Percentiles rank a stretch among this genome's conserved stretches.
phyloP scores from a whole-genome alignment of 2,888 invertebrate species.

The Ochropleura plecta region DNA sequence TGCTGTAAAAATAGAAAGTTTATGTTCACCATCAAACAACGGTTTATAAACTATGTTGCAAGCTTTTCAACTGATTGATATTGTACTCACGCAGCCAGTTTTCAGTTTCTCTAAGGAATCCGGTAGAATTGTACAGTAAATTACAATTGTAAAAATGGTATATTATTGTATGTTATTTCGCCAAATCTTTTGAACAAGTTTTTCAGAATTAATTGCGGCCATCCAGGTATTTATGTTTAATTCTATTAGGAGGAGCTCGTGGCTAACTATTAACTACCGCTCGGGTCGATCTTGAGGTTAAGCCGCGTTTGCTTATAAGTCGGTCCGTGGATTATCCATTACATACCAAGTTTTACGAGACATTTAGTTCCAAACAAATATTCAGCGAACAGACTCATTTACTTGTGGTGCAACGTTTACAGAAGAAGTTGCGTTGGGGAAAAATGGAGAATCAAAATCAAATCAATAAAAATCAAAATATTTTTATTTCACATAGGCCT shows the following conservation, averaged over 20 bases:
- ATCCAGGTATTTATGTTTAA: neutral
- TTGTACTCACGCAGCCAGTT: conserved; percentile 18
- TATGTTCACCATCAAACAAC: conserved; percentile 53
- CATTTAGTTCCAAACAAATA: neutral
- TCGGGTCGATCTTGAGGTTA: too few relatives aligned
- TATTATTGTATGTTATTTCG: neutral
- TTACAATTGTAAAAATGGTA: neutral
- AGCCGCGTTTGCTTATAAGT: too few relatives aligned
- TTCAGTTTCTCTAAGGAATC: neutral
- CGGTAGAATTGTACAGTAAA: neutral
- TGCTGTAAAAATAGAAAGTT: conserved; percentile 59
- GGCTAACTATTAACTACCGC: too few relatives aligned
- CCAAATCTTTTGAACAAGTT: neutral
- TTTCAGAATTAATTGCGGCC: neutral
- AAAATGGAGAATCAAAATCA: too few relatives aligned
- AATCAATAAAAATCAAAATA: too few relatives aligned
- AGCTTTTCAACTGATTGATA: conserved; percentile 58
- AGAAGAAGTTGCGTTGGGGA: too few relatives aligned
- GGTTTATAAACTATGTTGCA: conserved; percentile 62
- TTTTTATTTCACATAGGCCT: too few relatives aligned
- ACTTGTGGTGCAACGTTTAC: too few relatives aligned
- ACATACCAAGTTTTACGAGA: too few relatives aligned
- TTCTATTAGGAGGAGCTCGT: neutral
- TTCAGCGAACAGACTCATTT: neutral
- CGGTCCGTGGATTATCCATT: too few relatives aligned